Base-by-base conservation (phyloP, 2,113 vertebrate genomes). In the Zosterops hypoxanthus region DNA sequence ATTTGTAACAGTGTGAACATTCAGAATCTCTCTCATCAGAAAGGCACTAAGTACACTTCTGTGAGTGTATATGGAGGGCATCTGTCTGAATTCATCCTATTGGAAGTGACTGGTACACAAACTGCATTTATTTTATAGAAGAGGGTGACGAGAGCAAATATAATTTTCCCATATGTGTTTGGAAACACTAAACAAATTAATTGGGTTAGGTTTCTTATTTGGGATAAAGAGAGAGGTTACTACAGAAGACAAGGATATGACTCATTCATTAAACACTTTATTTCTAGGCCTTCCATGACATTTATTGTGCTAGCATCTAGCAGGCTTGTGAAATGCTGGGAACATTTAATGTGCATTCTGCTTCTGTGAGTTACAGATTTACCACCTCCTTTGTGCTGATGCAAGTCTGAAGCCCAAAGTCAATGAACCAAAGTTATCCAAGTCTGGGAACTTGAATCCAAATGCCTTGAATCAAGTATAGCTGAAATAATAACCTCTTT, bases 111-210 rank as follows among this genome's bases (percentile, higher is more conserved):
- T 82, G 21, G 41, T 63, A 80, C 9, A 50, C 7, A 73, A 69
- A 86, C 36, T 50, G 8, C 16, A 77, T 55, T 80, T 14, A 34
- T 94, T 92, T 88, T 75, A 61, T 9, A 61, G 18, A n/a, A 88
- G 88, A 77, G 22, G 68, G 12, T 1, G 59, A 31, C 88, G 68
- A 83, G 31, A 90, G 18, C 8, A 97, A 93, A 93, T 53, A 76
- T 4, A 42, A 80, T 86, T 95, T 96, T 53, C 41, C 5, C 78
- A 82, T 16, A 75, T 39, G 11, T 86, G 59, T 87, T 66, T 79
- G 47, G 44, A 94, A 94, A 83, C 71, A 92, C 88, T 73, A 55
- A 82, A 60, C n/a, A 90, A 93, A 85, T 95, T 85, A 79, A 57
- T 76, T 93, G 15, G 33, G 26, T 80, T 86, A 83, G 21, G 46